Evolutionary conservation across 1,140 invertebrate genomes (phyloP), one percentile per base, ranked within the genome.

Genomic region (Bursaphelenchus mucronatus): DNA sequence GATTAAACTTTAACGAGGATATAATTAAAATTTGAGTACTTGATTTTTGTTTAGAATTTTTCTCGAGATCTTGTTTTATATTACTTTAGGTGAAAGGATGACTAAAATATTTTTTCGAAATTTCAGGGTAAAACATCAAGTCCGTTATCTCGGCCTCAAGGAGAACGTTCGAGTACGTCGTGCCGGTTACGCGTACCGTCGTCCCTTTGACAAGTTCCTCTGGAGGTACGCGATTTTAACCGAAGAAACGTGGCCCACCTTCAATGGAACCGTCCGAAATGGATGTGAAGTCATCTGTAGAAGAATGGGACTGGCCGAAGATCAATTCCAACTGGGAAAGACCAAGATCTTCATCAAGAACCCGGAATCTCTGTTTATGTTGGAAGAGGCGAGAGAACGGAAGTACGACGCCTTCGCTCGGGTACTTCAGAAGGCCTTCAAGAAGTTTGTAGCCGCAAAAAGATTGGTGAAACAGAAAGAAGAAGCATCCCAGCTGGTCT

Each of bases 271-370:
- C 52, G 82, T 84, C 6, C 83, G 79, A 63, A 81, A 86, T 66
- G 88, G 87, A 8, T 79, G 74, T 56, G 74, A 80, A 45, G 83
- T 86, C 71, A 87, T 89, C 64, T 83, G 89, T 80, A 79, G 79
- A 0, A 83, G 82, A 44, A 84, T 87, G 4, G 85, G 87, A 67
- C 87, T 90, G 76, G 87, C 88, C 47, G 70, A 63, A 8, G 84
- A 85, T n/a, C 87, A 90, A 72, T 90, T 86, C 73, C 88, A 90
- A 74, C 82, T 89, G 10, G 89, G 89, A 10, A 85, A 83, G 64
- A 86, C 86, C 0, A 90, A 90, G 83, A 84, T 90, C 11, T 90
- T 90, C 73, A 86, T 90, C 53, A 89, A 89, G 81, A 88, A 88
- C 59, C 88, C 88, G 11, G 88, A 89, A 83, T 88, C 86, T 87